Conservation (phyloP, 2,888 invertebrate species). For the Syrphus vitripennis region DNA sequence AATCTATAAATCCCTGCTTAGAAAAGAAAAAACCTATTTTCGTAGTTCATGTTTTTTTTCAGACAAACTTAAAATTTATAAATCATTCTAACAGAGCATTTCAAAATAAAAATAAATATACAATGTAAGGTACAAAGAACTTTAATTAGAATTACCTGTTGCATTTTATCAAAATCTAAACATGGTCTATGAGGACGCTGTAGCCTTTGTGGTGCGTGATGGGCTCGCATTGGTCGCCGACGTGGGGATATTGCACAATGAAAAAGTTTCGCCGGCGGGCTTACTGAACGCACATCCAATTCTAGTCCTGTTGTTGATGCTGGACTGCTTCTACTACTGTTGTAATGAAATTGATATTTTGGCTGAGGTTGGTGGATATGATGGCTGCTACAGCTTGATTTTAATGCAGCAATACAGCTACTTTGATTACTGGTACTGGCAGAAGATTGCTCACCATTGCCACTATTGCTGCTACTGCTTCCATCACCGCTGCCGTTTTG, state of each 20-base stretch:
- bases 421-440: constrained; percentile 73
- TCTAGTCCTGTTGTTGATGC: constrained; percentile 80
- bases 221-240: constrained; percentile 84
- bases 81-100: background rate
- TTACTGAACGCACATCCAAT: constrained; percentile 80
- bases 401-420: constrained; percentile 77
- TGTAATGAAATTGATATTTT: constrained; percentile 79
- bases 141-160: constrained; percentile 86
- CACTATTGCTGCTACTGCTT: constrained; percentile 73
- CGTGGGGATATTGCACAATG: constrained; percentile 84
- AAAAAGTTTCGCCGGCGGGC: constrained; percentile 82
- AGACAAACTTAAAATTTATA: background rate
- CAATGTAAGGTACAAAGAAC: no score
- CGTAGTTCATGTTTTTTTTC: background rate
- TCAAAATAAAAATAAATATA: background rate
- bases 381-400: constrained; percentile 80
- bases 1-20: no score
- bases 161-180: constrained; percentile 98
- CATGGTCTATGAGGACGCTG: constrained; percentile 91
- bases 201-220: constrained; percentile 80
- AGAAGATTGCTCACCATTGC: constrained; percentile 66
- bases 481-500: constrained; percentile 76
- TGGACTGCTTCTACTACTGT: constrained; percentile 80
- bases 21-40: no score
- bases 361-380: constrained; percentile 80